phyloP scores from a whole-genome alignment of 2,113 vertebrate genomes.

The Pelobates fuscus region DNA sequence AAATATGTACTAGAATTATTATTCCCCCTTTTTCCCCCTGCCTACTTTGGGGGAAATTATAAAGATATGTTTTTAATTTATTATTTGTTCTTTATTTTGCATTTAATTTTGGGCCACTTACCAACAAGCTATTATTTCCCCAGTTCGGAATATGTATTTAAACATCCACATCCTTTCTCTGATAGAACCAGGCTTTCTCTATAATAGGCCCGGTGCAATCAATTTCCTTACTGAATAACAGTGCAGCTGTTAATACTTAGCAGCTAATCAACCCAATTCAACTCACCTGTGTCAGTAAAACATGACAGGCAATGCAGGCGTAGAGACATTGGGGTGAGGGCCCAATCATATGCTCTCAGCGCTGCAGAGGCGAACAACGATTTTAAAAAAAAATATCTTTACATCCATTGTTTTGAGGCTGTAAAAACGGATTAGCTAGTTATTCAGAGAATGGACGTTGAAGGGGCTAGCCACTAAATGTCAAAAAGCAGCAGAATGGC shows the following conservation, averaged over 20 bases:
- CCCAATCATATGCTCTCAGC: neutral
- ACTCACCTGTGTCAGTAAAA: constrained; percentile 65
- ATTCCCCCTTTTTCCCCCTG: neutral
- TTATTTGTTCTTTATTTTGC: neutral
- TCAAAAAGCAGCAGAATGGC: no score
- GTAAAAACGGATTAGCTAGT: no score
- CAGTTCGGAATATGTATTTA: neutral
- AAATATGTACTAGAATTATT: neutral
- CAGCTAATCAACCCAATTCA: constrained; percentile 67
- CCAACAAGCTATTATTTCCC: neutral
- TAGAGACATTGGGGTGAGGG: neutral
- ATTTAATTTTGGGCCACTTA: constrained; percentile 32
- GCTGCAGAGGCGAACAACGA: no score
- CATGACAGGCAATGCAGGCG: constrained; percentile 51
- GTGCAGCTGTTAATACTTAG: constrained; percentile 72
- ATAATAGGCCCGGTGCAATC: constrained; percentile 48
- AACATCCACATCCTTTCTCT: constrained; percentile 33
- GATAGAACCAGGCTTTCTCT: constrained; percentile 50
- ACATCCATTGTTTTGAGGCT: no score
- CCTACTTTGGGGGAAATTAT: neutral
- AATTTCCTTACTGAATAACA: constrained; percentile 61
- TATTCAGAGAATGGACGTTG: neutral
- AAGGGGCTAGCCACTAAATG: neutral
- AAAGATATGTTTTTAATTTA: neutral
- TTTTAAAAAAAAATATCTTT: no score